phyloP scores from a whole-genome alignment of 1,140 invertebrate genomes.

The Apis florea region DNA sequence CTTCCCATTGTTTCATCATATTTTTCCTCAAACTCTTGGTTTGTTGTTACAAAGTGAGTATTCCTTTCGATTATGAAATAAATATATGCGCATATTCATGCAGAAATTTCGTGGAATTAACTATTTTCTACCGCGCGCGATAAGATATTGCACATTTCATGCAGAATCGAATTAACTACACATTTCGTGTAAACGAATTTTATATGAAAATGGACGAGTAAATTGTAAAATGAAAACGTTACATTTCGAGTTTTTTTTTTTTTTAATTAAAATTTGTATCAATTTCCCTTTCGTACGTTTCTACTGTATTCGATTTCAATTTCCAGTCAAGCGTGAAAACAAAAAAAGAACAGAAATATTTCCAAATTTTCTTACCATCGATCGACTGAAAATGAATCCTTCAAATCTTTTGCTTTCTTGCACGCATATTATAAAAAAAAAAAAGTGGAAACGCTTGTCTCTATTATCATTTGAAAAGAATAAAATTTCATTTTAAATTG shows the following conservation, averaged over 20 bases:
- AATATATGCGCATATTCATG: conserved; percentile 14
- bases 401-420: too few species aligned
- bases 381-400: too few species aligned
- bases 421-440: too few species aligned
- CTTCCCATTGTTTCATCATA: too few species aligned
- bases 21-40: background rate
- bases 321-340: too few species aligned
- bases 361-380: too few species aligned
- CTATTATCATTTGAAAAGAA: too few species aligned
- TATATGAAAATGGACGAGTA: background rate
- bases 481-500: too few species aligned
- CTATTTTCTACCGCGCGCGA: background rate
- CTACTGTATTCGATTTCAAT: too few species aligned
- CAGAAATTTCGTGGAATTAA: background rate
- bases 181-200: background rate
- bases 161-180: background rate
- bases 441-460: too few species aligned
- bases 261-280: background rate
- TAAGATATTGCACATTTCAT: background rate
- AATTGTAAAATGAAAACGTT: background rate
- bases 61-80: background rate
- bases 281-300: background rate
- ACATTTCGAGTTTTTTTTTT: too few species aligned
- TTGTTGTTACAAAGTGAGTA: background rate
- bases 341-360: too few species aligned